phyloP scores from a whole-genome alignment of 2,797 vertebrate species.

The Poecilia velifera region DNA sequence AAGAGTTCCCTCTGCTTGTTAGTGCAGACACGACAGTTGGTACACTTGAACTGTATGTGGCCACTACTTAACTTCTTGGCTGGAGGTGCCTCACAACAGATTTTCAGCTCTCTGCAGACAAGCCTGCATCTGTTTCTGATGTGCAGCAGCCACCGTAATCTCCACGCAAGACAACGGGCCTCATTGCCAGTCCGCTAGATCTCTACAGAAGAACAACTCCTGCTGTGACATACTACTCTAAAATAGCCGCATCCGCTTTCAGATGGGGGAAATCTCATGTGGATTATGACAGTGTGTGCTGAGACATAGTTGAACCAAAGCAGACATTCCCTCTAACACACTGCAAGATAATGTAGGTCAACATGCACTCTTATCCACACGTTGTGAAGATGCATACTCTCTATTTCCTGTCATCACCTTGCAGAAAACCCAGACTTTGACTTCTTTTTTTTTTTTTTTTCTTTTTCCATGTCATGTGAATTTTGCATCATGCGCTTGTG shows the following conservation, averaged over 20 bases:
- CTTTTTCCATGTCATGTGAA: neutral
- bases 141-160: neutral
- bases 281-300: constrained; percentile 25
- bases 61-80: constrained; percentile 1
- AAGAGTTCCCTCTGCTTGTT: neutral
- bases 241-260: constrained; percentile 33
- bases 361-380: constrained; percentile 10
- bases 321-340: constrained; percentile 10
- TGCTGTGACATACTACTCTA: constrained; percentile 11
- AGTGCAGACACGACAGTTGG: neutral
- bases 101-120: neutral
- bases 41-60: neutral
- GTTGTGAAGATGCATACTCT: constrained; percentile 27
- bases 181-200: constrained; percentile 30
- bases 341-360: constrained; percentile 43
- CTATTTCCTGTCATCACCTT: constrained; percentile 41
- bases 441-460: neutral
- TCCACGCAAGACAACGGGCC: constrained; percentile 3
- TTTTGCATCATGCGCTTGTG: constrained; percentile 20
- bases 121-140: neutral
- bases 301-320: constrained; percentile 34
- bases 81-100: neutral
- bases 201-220: constrained; percentile 20
- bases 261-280: constrained; percentile 17
- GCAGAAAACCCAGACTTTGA: constrained; percentile 8